Conservation (phyloP, 2,113 vertebrate species). For the Anseranas semipalmata region DNA sequence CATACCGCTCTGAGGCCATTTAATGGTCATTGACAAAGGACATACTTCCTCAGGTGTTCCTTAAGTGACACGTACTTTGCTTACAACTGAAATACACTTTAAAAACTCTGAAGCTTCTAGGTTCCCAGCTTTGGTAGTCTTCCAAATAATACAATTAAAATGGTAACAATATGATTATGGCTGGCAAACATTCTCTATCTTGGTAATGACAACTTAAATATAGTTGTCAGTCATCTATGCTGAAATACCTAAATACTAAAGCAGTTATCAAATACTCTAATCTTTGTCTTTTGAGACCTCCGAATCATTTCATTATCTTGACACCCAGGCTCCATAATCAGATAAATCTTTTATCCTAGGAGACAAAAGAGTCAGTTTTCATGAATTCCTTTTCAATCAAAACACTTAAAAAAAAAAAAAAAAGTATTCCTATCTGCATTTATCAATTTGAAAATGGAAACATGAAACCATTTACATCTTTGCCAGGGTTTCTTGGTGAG, state of each 20-base stretch:
- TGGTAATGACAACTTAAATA: neutral
- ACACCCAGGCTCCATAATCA: neutral
- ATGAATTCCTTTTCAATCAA: neutral
- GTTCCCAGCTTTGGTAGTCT: neutral
- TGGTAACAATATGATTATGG: neutral
- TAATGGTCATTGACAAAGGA: neutral
- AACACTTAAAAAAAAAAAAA: neutral
- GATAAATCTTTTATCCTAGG: neutral
- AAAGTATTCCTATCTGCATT: neutral
- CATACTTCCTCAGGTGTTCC: neutral
- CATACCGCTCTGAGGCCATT: neutral
- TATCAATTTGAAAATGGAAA: neutral
- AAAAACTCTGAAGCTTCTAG: neutral
- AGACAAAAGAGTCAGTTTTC: neutral
- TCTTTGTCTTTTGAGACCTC: constrained; percentile 11
- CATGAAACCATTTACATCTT: neutral
- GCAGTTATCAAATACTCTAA: neutral
- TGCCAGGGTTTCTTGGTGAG: neutral
- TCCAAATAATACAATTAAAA: neutral
- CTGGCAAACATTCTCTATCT: neutral
- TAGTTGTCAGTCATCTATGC: neutral
- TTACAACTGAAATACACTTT: neutral
- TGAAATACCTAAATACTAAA: neutral
- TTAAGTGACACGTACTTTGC: neutral
- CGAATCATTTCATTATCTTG: constrained; percentile 27